These are phyloP conservation scores for Acleris literana DNA, from an alignment of 2,888 invertebrate species.

Conservation along the genomic window DNA sequence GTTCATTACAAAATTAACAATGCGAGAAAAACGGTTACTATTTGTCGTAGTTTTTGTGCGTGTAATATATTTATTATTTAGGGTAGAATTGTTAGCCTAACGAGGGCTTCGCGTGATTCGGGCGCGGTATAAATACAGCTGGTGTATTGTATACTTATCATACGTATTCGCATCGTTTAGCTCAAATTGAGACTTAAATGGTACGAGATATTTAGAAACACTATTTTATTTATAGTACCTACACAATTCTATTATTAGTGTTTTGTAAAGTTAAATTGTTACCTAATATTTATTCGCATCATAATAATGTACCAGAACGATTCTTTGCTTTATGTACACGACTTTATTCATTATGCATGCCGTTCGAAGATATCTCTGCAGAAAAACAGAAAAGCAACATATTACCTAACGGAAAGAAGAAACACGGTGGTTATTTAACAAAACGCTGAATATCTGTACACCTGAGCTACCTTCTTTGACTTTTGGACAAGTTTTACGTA, in stretches of 20 bases:
- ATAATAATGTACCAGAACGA: too few relatives aligned
- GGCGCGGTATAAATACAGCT: slow-evolving; percentile 44
- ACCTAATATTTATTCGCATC: not conserved
- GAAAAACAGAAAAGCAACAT: not conserved
- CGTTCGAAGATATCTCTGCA: not conserved
- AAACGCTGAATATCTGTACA: not conserved
- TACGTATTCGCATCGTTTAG: slow-evolving; percentile 22
- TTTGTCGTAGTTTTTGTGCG: slow-evolving; percentile 37
- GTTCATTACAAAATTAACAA: slow-evolving; percentile 32
- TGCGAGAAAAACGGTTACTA: slow-evolving; percentile 24
- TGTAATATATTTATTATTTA: slow-evolving; percentile 52
- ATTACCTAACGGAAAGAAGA: not conserved
- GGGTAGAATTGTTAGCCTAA: slow-evolving; percentile 50
- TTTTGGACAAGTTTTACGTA: slow-evolving; percentile 13
- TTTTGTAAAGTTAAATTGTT: not conserved
- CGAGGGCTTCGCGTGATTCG: slow-evolving; percentile 59
- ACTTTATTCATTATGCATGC: too few relatives aligned
- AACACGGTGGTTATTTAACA: not conserved
- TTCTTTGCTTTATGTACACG: too few relatives aligned
- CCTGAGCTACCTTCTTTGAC: not conserved
- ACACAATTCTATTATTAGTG: not conserved
- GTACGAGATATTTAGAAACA: slow-evolving; percentile 3
- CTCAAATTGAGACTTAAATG: slow-evolving; percentile 16
- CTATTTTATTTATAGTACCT: not conserved
- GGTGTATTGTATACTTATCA: slow-evolving; percentile 37